Conservation (phyloP, 2,113 vertebrate genomes). For the Nanger granti region DNA sequence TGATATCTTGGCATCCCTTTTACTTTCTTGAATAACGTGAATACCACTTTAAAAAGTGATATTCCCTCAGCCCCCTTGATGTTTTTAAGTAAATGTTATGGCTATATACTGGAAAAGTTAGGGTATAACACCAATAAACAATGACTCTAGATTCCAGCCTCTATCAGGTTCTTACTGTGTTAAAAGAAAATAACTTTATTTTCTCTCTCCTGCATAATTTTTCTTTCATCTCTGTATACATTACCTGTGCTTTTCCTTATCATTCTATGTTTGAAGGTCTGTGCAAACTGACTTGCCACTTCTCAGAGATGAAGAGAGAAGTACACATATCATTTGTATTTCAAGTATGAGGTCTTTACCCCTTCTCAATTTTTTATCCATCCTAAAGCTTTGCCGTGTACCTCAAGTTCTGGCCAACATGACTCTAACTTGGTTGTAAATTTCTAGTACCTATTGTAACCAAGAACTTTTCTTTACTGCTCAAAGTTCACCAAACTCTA, state of each 20-base stretch:
- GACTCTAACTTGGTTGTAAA: not conserved
- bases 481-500: not conserved
- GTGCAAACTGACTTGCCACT: conserved; percentile 16
- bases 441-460: not conserved
- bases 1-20: not conserved
- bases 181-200: not conserved
- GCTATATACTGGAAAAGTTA: not conserved
- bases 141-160: not conserved
- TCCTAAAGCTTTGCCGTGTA: conserved; percentile 17
- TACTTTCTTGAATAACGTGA: not conserved
- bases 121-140: not conserved
- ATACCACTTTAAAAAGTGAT: not conserved
- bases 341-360: not conserved
- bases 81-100: conserved; percentile 3
- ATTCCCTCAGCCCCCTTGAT: not conserved
- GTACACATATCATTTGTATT: not conserved
- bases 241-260: conserved; percentile 12
- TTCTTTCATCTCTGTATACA: not conserved
- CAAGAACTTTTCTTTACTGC: not conserved
- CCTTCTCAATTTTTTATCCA: conserved; percentile 7
- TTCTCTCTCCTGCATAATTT: not conserved
- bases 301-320: conserved; percentile 16
- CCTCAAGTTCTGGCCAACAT: not conserved
- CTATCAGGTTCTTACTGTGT: not conserved
- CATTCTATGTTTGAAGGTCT: not conserved